Evolutionary conservation across 1,140 invertebrate species (phyloP).

Genomic region (Triops cancriformis): DNA sequence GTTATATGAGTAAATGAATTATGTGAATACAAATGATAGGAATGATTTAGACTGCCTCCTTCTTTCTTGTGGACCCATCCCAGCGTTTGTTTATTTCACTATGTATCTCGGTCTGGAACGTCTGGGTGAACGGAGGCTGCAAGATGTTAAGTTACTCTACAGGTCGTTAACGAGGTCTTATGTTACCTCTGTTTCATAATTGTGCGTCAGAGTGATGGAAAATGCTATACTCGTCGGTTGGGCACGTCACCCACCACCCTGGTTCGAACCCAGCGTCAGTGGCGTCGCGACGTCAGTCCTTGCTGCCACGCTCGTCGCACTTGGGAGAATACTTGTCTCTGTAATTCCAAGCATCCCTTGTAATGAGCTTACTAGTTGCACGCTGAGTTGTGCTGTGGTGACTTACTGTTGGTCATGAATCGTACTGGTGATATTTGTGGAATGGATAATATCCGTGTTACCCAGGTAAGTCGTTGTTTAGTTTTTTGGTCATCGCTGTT

Average conservation of each 20-base stretch:
- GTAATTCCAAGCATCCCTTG: background rate
- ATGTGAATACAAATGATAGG: conserved; percentile 5
- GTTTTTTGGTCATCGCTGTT: background rate
- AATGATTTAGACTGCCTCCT: background rate
- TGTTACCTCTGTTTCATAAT: background rate
- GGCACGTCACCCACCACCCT: background rate
- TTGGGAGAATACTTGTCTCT: background rate
- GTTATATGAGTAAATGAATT: conserved; percentile 5
- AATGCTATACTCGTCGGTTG: background rate
- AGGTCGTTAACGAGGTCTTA: background rate
- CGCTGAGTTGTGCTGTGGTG: background rate
- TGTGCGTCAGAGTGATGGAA: background rate
- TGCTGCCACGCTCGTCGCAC: background rate
- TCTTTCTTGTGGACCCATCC: background rate
- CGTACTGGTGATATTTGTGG: background rate
- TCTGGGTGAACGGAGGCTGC: background rate
- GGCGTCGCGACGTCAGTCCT: conserved; percentile 4
- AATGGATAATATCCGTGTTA: background rate
- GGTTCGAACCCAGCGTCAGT: background rate
- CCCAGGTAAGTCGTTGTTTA: background rate
- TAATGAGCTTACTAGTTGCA: background rate
- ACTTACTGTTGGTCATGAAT: background rate
- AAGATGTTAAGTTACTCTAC: no score
- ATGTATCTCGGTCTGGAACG: background rate
- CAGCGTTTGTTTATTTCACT: background rate